phyloP scores from a whole-genome alignment of 2,113 vertebrate genomes.

The Erythrocebus patas region DNA sequence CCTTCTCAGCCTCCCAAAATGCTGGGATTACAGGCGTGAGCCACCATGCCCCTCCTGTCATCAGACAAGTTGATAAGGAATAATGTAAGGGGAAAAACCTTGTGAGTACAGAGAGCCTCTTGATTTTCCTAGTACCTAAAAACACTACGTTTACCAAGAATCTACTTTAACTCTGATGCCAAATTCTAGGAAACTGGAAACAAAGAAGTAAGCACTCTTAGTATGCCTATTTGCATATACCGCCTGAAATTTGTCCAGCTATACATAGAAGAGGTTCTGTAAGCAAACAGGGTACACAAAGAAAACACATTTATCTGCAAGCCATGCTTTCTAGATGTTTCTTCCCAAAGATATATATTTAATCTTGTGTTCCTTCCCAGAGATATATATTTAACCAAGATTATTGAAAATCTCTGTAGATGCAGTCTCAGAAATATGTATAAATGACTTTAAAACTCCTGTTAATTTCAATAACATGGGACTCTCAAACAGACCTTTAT shows the following conservation, averaged over 20 bases:
- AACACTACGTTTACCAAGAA: background rate
- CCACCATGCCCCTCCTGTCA: background rate
- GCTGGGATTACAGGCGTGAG: too few species aligned
- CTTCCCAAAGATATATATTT: background rate
- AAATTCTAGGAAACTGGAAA: background rate
- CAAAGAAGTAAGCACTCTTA: background rate
- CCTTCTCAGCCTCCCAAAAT: too few species aligned
- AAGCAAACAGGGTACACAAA: background rate
- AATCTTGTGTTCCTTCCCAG: slow-evolving; percentile 40
- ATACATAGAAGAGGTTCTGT: background rate
- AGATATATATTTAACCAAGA: fast-evolving
- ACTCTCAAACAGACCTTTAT: background rate
- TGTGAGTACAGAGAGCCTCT: background rate
- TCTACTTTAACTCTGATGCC: background rate
- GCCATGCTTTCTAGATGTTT: background rate
- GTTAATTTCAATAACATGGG: slow-evolving; percentile 10
- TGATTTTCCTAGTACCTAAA: background rate
- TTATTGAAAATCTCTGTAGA: background rate
- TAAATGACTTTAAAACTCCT: background rate
- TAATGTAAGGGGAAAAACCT: background rate
- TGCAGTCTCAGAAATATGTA: background rate
- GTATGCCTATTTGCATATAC: background rate
- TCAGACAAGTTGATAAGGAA: background rate
- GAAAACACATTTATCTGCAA: background rate
- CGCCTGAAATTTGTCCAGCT: background rate